Evolutionary conservation across 92 coral and sea anemone genomes (phyloP), one percentile per base, ranked within the genome.

Genomic region (Anthopleura xanthogrammica): DNA sequence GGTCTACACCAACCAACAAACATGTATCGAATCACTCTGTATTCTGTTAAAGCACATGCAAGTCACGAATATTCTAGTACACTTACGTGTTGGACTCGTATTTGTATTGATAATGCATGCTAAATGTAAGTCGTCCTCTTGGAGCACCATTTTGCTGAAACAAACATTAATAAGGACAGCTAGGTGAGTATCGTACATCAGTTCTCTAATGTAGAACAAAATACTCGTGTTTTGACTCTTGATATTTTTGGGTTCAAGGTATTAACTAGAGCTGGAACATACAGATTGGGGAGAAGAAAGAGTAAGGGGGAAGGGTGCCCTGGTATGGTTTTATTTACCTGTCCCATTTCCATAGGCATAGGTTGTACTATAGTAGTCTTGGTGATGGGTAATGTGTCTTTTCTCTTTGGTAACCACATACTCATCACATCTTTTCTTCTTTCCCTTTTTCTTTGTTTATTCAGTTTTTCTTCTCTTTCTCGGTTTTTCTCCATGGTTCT

Each of bases 381-480:
- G 73, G 92, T 85, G 39, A 88, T 89, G 3, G 97, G 93, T 52
- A 93, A 72, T 19, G 90, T 88, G 65, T 82, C 91, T 78, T 91
- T 93, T 79, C 94, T 86, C 74, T 93, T 91, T 29, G 94, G 97
- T 46, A 91, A 83, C 97, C 97, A 93, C 88, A 93, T 84, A 82
- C 97, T 93, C 41, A 83, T 89, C 39, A 91, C 88, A 41, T 87
- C 94, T 78, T 79, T 91, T 66, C 97, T 75, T 72, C 84, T 91
- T 72, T 93, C 97, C 70, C 84, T 90, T 83, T 85, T 87, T 57
- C 77, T 88, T 52, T 55, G 75, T 58, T 91, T 79, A 43, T 83
- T 87, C 57, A 79, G 64, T 84, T 81, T 89, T 50, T 92, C 96
- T 73, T 87, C 88, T 57, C 77, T 85, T 1, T 89, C 90, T 52